Conservation (phyloP, 2,888 invertebrate genomes). For the Exephanes ischioxanthus region DNA sequence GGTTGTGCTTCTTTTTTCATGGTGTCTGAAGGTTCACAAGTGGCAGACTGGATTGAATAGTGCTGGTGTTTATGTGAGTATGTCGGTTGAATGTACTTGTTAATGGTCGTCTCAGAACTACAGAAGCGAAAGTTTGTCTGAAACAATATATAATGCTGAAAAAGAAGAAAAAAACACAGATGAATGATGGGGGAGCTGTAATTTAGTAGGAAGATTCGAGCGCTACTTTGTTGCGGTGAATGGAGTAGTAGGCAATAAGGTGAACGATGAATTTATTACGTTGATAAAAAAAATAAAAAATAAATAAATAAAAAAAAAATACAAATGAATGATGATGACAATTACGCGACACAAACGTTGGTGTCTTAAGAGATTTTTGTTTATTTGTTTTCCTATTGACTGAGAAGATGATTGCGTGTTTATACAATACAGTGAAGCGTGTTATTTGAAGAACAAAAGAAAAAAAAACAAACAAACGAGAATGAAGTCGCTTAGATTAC, state of each 20-base stretch:
- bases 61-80: constrained; percentile 78
- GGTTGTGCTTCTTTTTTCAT: constrained; percentile 70
- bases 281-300: constrained; percentile 50
- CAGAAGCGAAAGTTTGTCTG: constrained; percentile 74
- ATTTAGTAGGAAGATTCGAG: constrained; percentile 62
- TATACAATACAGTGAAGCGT: constrained; percentile 64
- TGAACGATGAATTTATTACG: constrained; percentile 70
- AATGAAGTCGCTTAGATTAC: constrained; percentile 57
- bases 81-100: constrained; percentile 82
- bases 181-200: constrained; percentile 52
- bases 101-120: constrained; percentile 82
- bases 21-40: constrained; percentile 72
- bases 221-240: constrained; percentile 68
- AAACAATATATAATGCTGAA: constrained; percentile 39
- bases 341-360: constrained; percentile 50
- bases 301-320: constrained; percentile 22
- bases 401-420: constrained; percentile 76
- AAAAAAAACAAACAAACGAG: constrained; percentile 50
- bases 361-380: constrained; percentile 36
- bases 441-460: constrained; percentile 60
- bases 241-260: constrained; percentile 53
- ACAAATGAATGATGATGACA: constrained; percentile 47
- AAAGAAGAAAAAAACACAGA: constrained; percentile 49
- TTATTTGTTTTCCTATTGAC: constrained; percentile 58
- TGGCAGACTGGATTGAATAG: constrained; percentile 79